phyloP scores from a whole-genome alignment of 2,888 invertebrate species.

The Steinernema carpocapsae region DNA sequence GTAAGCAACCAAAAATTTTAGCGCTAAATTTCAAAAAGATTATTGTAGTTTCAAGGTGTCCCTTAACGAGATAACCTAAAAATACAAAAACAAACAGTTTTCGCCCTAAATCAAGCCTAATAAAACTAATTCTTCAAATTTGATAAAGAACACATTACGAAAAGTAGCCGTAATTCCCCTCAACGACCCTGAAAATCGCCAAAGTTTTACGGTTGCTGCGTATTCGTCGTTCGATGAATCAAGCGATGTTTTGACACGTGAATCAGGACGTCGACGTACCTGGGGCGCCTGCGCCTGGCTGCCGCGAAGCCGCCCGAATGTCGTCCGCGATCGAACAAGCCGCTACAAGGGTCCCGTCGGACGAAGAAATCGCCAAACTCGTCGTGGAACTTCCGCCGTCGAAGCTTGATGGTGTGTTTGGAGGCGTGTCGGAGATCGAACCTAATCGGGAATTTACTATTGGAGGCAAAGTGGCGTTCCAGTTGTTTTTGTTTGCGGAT shows the following conservation, averaged over 20 bases:
- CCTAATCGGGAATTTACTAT: background rate
- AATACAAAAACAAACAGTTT: no score
- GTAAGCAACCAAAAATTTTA: background rate
- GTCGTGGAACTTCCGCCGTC: constrained; percentile 22
- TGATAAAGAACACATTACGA: no score
- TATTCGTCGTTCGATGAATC: background rate
- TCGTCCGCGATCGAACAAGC: background rate
- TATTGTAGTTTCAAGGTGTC: no score
- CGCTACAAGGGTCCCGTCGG: background rate
- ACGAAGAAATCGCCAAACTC: constrained; percentile 17
- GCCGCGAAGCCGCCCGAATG: constrained; percentile 12
- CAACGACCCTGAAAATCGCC: background rate
- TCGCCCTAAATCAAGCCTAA: no score
- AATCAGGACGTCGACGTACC: constrained; percentile 27
- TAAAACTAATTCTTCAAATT: no score
- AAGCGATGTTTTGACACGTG: constrained; percentile 20
- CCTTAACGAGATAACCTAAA: no score
- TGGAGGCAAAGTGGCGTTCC: background rate
- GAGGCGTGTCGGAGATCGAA: constrained; percentile 15
- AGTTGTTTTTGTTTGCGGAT: background rate
- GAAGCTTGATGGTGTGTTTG: constrained; percentile 19
- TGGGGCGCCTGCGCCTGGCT: constrained; percentile 6
- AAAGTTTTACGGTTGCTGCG: background rate
- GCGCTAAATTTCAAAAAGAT: no score
- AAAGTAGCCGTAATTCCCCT: no score